Evolutionary conservation across 2,113 vertebrate species (phyloP), one percentile per base, ranked within the genome.

Genomic region (Cnemophilus loriae): DNA sequence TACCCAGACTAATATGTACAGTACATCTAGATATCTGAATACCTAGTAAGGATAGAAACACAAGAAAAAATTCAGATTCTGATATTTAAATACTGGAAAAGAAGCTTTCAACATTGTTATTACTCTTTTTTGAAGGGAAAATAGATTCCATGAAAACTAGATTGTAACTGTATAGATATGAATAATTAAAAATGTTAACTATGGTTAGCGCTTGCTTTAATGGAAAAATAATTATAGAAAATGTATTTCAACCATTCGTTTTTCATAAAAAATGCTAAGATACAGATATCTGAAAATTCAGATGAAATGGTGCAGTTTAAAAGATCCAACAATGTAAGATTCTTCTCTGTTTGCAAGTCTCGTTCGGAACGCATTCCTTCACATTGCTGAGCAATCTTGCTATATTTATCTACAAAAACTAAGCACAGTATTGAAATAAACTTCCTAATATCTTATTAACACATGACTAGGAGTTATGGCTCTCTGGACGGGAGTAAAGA

Each of bases 1-100:
- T 97, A 97, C 97, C 97, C 97, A 96, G 97, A 98, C 96, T 98
- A 97, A 97, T 97, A 97, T 98, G 97, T 98, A 98, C 96, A 98
- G 98, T 97, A 97, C 93, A 98, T 95, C 93, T 94, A 97, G 96
- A 93, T 90, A 97, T 96, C 93, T 96, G 84, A 98, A 98, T 97
- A 96, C 95, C 92, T 78, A 80, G 91, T 79, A 89, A 96, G 94
- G 80, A 96, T 90, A 97, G 94, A 96, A 97, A 96, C 95, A 97
- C 76, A 96, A 96, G 91, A 96, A 81, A 95, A 89, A 97, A 95
- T 76, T 90, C 56, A 16, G 56, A 94, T 80, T 97, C 95, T 84
- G 95, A 56, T 90, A 93, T 97, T 96, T 95, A 97, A 97, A 96
- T 97, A 96, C 90, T 89, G 93, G 94, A 96, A 93, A 96, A 96